These are phyloP conservation scores for Aix galericulata DNA, from an alignment of 2,113 vertebrate species.

Conservation along the genomic window DNA sequence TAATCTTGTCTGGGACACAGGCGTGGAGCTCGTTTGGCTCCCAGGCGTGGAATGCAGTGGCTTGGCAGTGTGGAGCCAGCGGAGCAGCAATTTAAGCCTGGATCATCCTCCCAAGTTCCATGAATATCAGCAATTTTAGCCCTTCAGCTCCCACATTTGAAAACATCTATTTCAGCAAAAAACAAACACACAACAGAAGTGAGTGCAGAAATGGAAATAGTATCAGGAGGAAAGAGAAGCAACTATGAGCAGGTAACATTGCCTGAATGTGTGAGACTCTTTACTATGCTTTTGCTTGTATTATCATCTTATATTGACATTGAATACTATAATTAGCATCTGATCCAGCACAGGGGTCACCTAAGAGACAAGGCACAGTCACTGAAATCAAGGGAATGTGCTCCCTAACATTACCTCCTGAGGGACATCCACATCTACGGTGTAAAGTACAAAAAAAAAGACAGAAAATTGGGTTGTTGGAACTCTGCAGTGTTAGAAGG, in stretches of 20 bases:
- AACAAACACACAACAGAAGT: neutral
- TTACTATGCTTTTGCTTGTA: neutral
- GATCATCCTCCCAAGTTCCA: fast-evolving
- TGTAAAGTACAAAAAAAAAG: neutral
- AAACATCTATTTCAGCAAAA: neutral
- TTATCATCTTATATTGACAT: neutral
- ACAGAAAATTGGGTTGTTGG: neutral
- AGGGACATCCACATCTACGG: neutral
- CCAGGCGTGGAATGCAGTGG: neutral
- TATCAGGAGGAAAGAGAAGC: neutral
- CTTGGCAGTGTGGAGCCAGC: neutral
- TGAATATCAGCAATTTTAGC: neutral
- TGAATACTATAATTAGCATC: neutral
- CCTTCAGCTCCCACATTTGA: neutral
- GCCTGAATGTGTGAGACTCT: neutral
- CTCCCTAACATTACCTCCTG: neutral
- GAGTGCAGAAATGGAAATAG: neutral
- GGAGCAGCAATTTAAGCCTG: neutral
- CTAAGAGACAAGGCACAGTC: neutral
- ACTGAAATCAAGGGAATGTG: neutral
- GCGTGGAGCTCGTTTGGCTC: neutral
- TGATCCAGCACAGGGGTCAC: neutral
- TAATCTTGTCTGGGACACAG: neutral
- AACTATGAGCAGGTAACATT: neutral
- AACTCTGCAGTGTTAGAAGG: neutral